Conservation (phyloP, 1,140 invertebrate species). For the Varroa destructor region DNA sequence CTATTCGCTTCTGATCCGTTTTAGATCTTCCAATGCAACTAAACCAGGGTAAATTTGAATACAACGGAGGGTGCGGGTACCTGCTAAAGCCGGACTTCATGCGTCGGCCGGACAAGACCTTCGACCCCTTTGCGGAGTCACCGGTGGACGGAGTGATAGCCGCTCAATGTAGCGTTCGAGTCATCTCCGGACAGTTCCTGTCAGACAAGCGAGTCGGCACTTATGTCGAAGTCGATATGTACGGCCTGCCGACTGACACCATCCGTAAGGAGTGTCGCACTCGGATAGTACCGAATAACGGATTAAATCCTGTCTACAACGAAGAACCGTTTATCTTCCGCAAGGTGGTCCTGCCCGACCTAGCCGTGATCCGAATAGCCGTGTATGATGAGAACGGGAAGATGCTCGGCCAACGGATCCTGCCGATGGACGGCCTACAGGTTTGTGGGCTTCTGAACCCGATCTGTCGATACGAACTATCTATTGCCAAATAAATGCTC, state of each 20-base stretch:
- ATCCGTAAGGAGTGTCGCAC: constrained; percentile 97
- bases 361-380: constrained; percentile 90
- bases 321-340: constrained; percentile 95
- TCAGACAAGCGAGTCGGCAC: constrained; percentile 97
- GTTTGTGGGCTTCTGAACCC: constrained; percentile 45
- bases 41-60: constrained; percentile 99
- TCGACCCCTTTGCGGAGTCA: constrained; percentile 97
- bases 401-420: constrained; percentile 86
- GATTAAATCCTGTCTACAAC: constrained; percentile 92
- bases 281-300: constrained; percentile 84
- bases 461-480: constrained; percentile 29
- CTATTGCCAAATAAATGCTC: constrained; percentile 3
- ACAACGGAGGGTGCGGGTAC: constrained; percentile 87
- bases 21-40: constrained; percentile 96
- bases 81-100: constrained; percentile 98
- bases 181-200: constrained; percentile 97
- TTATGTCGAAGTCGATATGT: constrained; percentile 99
- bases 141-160: constrained; percentile 99
- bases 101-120: constrained; percentile 82
- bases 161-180: constrained; percentile 90
- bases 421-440: constrained; percentile 92
- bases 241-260: constrained; percentile 94
- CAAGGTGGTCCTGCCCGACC: constrained; percentile 93
- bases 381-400: constrained; percentile 98
- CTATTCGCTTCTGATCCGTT: not conserved